Conservation (phyloP, 2,113 vertebrate species). For the Sebastes fasciatus region DNA sequence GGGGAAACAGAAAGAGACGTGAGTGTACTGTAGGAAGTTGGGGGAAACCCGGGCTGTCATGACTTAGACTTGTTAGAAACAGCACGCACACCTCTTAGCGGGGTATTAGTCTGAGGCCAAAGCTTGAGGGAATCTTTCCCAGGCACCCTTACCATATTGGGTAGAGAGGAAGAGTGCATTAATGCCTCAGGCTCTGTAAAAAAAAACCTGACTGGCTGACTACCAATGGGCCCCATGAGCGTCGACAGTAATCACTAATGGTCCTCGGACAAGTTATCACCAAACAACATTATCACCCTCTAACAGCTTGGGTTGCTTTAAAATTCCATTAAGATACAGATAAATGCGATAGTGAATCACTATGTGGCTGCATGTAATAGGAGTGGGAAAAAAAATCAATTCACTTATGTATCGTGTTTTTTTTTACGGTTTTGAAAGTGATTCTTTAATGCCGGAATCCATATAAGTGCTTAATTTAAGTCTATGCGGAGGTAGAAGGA, state of each 20-base stretch:
- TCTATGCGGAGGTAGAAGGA: no score
- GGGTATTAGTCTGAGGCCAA: constrained; percentile 42
- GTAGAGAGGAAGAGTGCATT: constrained; percentile 48
- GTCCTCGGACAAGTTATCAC: constrained; percentile 52
- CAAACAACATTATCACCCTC: constrained; percentile 41
- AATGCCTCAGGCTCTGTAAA: constrained; percentile 46
- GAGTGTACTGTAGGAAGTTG: constrained; percentile 30
- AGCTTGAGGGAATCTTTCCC: constrained; percentile 51
- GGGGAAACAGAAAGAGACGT: constrained; percentile 22
- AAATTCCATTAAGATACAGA: constrained; percentile 38
- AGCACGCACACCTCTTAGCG: constrained; percentile 20
- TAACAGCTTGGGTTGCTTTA: constrained; percentile 50
- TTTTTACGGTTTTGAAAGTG: no score
- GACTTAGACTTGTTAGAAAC: constrained; percentile 31
- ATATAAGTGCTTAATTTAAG: no score
- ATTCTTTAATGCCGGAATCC: no score
- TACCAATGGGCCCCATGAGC: constrained; percentile 37
- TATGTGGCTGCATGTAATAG: neutral
- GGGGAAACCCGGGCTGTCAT: constrained; percentile 42
- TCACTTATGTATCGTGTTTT: no score
- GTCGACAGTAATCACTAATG: constrained; percentile 48
- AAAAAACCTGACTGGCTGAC: constrained; percentile 53
- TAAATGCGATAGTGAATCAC: constrained; percentile 5
- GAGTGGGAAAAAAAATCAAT: no score
- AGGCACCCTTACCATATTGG: constrained; percentile 54